phyloP scores from a whole-genome alignment of 2,888 invertebrate species.

The Chironomus riparius region DNA sequence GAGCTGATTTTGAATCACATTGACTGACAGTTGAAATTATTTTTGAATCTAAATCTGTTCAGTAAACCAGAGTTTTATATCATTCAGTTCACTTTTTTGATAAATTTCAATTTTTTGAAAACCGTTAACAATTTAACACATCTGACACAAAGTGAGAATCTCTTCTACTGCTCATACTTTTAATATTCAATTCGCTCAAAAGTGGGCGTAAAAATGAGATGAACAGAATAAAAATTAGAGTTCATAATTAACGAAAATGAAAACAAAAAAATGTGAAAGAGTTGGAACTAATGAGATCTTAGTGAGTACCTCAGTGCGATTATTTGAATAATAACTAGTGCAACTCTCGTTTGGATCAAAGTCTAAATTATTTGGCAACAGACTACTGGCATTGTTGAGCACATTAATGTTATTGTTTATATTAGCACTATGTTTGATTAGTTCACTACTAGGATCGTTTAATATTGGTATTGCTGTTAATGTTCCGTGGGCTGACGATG shows the following conservation, averaged over 20 bases:
- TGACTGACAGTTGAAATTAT: too few relatives aligned
- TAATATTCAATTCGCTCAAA: too few relatives aligned
- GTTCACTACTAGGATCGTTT: constrained; percentile 20
- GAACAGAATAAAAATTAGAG: neutral
- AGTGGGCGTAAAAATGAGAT: neutral
- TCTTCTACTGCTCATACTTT: too few relatives aligned
- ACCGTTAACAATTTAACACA: too few relatives aligned
- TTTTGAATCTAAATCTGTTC: too few relatives aligned
- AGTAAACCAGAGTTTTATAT: too few relatives aligned
- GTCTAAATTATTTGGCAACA: constrained; percentile 23
- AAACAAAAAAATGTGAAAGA: neutral
- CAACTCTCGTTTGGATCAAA: constrained; percentile 21
- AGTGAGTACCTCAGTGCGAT: constrained; percentile 20
- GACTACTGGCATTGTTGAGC: constrained; percentile 22
- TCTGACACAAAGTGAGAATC: too few relatives aligned
- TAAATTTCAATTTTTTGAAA: too few relatives aligned
- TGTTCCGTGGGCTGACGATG: neutral
- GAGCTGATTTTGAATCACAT: too few relatives aligned
- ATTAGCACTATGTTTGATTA: constrained; percentile 14
- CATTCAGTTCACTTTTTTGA: too few relatives aligned
- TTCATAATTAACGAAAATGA: neutral
- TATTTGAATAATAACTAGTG: constrained; percentile 23
- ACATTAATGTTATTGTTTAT: constrained; percentile 23
- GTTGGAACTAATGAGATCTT: neutral
- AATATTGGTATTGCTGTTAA: constrained; percentile 10